Conservation (phyloP, 2,113 vertebrate species). For the Microcebus jonahi region DNA sequence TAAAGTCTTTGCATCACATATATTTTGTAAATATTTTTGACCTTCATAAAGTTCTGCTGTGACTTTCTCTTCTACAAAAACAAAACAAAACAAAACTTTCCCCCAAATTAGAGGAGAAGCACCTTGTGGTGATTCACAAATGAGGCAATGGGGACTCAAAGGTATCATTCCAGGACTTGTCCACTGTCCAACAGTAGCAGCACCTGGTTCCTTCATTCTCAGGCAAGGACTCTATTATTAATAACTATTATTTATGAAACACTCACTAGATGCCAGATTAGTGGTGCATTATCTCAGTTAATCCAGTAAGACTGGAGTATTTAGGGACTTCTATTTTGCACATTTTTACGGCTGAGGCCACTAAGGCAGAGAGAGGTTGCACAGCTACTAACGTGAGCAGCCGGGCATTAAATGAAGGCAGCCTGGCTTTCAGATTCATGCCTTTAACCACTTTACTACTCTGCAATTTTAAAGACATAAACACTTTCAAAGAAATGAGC, state of each 20-base stretch:
- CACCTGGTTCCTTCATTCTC: not conserved
- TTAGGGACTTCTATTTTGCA: not conserved
- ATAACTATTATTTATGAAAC: not conserved
- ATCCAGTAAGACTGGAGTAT: not conserved
- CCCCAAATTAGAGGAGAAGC: not conserved
- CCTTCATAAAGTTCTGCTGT: not conserved
- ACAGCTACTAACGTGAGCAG: not conserved
- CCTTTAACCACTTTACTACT: not conserved
- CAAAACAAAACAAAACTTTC: too few species aligned
- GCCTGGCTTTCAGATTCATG: not conserved
- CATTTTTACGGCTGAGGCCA: not conserved
- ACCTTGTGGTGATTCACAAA: not conserved
- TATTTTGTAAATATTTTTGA: not conserved
- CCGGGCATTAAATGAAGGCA: not conserved
- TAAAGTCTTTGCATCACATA: not conserved
- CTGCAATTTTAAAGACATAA: not conserved
- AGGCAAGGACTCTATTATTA: not conserved
- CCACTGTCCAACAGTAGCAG: too few species aligned
- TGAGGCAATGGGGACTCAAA: not conserved
- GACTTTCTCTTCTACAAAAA: not conserved
- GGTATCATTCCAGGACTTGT: not conserved
- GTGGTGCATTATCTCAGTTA: not conserved
- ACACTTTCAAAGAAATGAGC: not conserved
- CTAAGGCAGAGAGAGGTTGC: not conserved
- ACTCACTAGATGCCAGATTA: not conserved